Evolutionary conservation across 1,140 invertebrate species (phyloP).

Genomic region (Lepidotrigona ventralis): DNA sequence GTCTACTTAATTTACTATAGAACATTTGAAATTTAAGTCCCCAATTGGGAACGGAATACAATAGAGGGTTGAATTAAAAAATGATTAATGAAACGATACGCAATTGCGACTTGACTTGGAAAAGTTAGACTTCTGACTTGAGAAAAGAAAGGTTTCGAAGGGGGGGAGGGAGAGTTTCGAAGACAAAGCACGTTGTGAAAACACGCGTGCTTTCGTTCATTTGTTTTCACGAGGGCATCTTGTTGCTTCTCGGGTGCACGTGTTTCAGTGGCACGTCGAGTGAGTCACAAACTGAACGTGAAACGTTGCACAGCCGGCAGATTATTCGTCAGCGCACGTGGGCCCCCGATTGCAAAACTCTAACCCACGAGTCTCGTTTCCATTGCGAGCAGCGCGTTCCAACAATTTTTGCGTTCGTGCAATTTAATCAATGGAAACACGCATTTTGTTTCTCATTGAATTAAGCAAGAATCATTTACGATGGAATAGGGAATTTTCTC

Average conservation of each 20-base stretch:
- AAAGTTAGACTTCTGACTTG: background rate
- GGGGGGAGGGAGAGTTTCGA: background rate
- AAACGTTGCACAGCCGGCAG: constrained; percentile 12
- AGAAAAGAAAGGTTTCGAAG: background rate
- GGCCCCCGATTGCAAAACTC: background rate
- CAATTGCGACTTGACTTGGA: background rate
- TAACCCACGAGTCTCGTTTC: background rate
- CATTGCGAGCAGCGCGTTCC: background rate
- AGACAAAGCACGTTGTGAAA: constrained; percentile 3
- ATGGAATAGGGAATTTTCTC: no score
- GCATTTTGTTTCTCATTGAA: no score
- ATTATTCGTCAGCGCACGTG: constrained; percentile 27
- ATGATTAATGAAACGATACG: no score
- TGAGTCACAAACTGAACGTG: constrained; percentile 32
- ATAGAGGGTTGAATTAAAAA: no score
- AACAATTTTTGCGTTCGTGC: background rate
- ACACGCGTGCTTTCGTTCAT: background rate
- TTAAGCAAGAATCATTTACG: no score
- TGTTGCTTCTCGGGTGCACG: constrained; percentile 27
- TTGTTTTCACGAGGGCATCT: constrained; percentile 32
- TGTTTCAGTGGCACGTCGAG: constrained; percentile 22
- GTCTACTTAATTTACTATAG: no score
- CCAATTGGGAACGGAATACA: no score
- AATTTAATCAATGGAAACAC: no score
- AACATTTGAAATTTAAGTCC: no score